Percentiles rank a stretch among this genome's conserved stretches.
Evolutionary conservation across 64 coral and sea anemone genomes (phyloP).

Genomic region (Montipora cactus): DNA sequence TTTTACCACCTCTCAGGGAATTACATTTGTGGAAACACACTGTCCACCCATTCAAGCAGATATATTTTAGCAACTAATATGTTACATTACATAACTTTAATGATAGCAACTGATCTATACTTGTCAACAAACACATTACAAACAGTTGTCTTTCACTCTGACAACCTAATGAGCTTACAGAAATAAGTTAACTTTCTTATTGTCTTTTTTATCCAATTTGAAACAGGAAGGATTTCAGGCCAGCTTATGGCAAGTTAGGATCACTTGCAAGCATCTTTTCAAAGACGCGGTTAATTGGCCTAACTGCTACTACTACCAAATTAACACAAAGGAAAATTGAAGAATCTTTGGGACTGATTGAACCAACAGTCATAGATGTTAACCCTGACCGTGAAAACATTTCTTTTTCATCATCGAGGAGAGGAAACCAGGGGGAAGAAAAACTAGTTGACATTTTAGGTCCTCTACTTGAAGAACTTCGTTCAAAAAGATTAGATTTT

Average conservation of each 20-base stretch:
- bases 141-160: too few species aligned
- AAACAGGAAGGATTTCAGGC: constrained; percentile 55
- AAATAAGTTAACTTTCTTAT: too few species aligned
- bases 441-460: constrained; percentile 22
- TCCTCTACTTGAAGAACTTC: constrained; percentile 6
- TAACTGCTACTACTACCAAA: constrained; percentile 67
- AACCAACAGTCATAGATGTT: not conserved
- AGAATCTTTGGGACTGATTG: constrained; percentile 2
- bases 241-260: constrained; percentile 60
- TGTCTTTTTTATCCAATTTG: not conserved
- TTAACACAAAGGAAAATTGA: not conserved
- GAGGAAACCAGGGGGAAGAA: constrained; percentile 15
- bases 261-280: constrained; percentile 39
- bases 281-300: constrained; percentile 16
- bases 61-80: too few species aligned
- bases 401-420: constrained; percentile 39
- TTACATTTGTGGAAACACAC: too few species aligned
- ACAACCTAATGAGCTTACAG: too few species aligned
- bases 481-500: constrained; percentile 20
- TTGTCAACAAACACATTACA: too few species aligned
- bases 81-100: too few species aligned
- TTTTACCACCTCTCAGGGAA: too few species aligned
- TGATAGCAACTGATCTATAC: too few species aligned
- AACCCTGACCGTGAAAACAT: constrained; percentile 30
- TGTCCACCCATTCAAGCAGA: too few species aligned